phyloP scores from a whole-genome alignment of 2,888 invertebrate species.

The Seira sanloemensis region DNA sequence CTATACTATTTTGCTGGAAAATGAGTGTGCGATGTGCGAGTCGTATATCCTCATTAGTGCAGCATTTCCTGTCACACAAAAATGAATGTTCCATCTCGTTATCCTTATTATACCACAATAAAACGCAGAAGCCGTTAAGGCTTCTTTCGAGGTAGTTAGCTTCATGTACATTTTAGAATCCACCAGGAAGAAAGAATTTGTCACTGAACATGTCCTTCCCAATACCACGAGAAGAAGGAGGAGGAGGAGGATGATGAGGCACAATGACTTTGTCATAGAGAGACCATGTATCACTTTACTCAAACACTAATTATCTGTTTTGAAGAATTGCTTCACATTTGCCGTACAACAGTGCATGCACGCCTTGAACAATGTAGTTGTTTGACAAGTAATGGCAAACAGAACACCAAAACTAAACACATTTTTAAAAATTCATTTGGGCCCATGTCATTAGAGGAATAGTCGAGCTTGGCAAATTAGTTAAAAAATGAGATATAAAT shows the following conservation, averaged over 20 bases:
- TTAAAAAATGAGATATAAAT: not conserved
- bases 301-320: not conserved
- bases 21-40: not conserved
- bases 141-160: not conserved
- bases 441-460: not conserved
- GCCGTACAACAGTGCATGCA: no score
- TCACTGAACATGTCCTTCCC: not conserved
- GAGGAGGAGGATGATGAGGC: not conserved
- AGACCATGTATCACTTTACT: not conserved
- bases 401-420: no score
- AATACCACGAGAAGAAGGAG: not conserved
- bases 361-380: not conserved
- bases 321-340: not conserved
- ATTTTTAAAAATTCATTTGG: no score
- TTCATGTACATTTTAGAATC: not conserved
- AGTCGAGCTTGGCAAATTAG: not conserved
- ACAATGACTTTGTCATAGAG: not conserved
- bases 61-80: not conserved
- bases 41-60: slow-evolving; percentile 30
- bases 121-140: not conserved
- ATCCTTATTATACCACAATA: not conserved
- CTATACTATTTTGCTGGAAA: not conserved
- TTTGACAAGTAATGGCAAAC: not conserved
- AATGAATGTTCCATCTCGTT: slow-evolving; percentile 14
- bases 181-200: not conserved